Percentiles rank a stretch among this genome's conserved stretches.
Evolutionary conservation across 2,888 invertebrate species (phyloP).

Genomic region (Perithous albicinctus): DNA sequence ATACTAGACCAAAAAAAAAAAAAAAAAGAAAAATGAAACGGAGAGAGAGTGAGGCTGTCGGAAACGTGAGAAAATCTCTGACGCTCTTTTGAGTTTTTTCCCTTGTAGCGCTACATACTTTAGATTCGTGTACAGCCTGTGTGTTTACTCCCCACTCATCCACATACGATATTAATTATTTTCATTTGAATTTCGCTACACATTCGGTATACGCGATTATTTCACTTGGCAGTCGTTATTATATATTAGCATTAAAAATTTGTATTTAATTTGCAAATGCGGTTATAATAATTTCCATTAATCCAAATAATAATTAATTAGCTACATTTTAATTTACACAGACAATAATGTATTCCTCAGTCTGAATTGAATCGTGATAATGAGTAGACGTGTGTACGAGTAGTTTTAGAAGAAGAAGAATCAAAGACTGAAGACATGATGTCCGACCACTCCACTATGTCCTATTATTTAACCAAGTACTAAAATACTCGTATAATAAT

Average conservation of each 20-base stretch:
- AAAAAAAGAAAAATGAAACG: not conserved
- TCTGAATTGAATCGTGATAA: too few relatives aligned
- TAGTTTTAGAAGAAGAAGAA: too few relatives aligned
- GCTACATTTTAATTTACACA: too few relatives aligned
- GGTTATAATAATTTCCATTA: too few relatives aligned
- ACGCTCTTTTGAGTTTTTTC: constrained; percentile 48
- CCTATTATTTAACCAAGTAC: too few relatives aligned
- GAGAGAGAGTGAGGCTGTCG: constrained; percentile 19
- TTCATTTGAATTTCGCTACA: constrained; percentile 13
- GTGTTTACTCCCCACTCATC: not conserved
- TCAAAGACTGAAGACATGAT: too few relatives aligned
- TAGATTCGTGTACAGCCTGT: not conserved
- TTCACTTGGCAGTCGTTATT: not conserved
- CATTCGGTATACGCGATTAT: not conserved
- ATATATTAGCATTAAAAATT: not conserved
- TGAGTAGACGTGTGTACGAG: too few relatives aligned
- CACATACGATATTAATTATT: constrained; percentile 26
- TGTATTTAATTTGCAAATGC: not conserved
- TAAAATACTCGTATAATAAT: not conserved
- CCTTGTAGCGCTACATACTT: not conserved
- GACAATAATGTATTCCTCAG: too few relatives aligned
- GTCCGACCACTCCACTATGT: too few relatives aligned
- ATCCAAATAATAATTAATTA: too few relatives aligned
- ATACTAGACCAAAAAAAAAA: constrained; percentile 19
- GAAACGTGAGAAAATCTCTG: constrained; percentile 66